Base-by-base conservation (phyloP, 1,140 invertebrate genomes). In the Apocrypta bakeri region DNA sequence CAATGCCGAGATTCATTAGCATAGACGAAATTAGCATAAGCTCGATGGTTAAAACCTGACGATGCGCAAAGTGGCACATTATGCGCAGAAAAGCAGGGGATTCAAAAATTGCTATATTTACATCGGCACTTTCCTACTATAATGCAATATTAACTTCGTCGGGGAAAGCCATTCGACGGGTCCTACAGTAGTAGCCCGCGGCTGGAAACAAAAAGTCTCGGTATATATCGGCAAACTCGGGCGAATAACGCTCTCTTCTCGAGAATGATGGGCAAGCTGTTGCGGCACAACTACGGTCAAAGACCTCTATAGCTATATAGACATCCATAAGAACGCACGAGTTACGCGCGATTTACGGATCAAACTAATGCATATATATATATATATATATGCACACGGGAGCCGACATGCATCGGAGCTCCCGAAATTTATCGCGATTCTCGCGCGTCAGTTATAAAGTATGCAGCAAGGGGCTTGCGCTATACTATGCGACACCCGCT, bases 251-350 rank as follows among this genome's bases (percentile, higher is more conserved):
- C 48, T 56, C 48, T 42, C 40, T 1, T 42, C 40, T 21, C 48
- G n/a, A 73, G n/a, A 73, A 73, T 27, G 71, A 42, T 42, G 40
- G 71, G 33, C 40, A 73, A 73, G 33, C 71, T 73, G 71, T 73
- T 73, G 71, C 71, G 29, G 37, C 24, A 37, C 9, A 37, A 37
- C 33, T 2, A 2, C 33, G 33, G 33, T 9, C 33, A 9, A 37
- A 37, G 8, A 14, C 9, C 25, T 11, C 27, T 7, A 27, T 2
- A 29, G 14, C 64, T 37, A 9, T 37, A 37, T 37, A 9, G 2
- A 37, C 9, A 37, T 37, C 2, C 3, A 9, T 37, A 37, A 9
- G 33, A 37, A 37, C 33, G 33, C 33, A 37, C 33, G 33, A 37
- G 33, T 9, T 2, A 37, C 33, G 33, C 33, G 33, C 33, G 33